These are phyloP conservation scores for Leptodactylus fuscus DNA, from an alignment of 2,113 vertebrate species.

Conservation along the genomic window DNA sequence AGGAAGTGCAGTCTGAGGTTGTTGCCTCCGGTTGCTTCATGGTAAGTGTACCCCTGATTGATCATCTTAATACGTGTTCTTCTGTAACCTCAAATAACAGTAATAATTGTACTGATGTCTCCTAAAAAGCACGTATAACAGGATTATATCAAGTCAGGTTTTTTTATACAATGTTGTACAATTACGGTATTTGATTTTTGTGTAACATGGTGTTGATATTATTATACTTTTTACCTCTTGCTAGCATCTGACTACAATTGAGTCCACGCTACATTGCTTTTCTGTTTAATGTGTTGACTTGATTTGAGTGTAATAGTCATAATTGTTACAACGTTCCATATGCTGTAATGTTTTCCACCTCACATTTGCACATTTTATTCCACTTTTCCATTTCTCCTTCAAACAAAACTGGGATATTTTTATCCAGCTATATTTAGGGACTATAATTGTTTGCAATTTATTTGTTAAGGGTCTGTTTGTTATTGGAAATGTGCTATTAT, in stretches of 20 bases:
- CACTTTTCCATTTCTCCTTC: neutral
- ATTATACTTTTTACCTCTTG: neutral
- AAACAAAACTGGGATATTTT: neutral
- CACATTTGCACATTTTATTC: neutral
- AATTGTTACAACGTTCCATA: slow-evolving; percentile 29
- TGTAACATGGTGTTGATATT: neutral
- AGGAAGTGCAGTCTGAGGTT: too few relatives aligned
- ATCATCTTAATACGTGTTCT: too few relatives aligned
- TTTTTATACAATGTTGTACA: slow-evolving; percentile 4
- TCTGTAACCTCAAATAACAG: too few relatives aligned
- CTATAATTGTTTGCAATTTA: neutral
- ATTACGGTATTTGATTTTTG: slow-evolving; percentile 16
- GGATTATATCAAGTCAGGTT: neutral
- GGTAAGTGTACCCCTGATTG: too few relatives aligned
- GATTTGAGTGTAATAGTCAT: slow-evolving; percentile 22
- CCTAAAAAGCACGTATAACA: slow-evolving; percentile 6
- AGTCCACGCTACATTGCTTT: neutral
- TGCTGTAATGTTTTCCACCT: neutral
- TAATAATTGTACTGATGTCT: neutral
- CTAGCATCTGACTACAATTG: slow-evolving; percentile 21
- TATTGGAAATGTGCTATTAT: neutral
- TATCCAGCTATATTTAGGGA: neutral
- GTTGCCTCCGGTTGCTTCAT: too few relatives aligned
- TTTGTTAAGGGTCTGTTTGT: neutral
- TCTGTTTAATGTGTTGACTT: slow-evolving; percentile 1